Conservation (phyloP, 1,140 invertebrate species). For the Listronotus oregonensis region DNA sequence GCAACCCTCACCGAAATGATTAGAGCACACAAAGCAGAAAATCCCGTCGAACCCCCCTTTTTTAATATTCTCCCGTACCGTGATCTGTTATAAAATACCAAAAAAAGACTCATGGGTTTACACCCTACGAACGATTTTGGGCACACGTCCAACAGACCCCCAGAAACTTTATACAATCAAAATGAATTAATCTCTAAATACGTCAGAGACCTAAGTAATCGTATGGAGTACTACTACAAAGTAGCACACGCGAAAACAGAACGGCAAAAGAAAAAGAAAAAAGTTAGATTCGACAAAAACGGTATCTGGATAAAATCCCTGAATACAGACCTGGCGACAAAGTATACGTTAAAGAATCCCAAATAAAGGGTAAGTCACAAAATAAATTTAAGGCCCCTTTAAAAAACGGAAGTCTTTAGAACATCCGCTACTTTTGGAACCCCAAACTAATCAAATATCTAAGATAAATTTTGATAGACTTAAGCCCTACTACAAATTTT, state of each 20-base stretch:
- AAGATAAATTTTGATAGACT: slow-evolving; percentile 5
- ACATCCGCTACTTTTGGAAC: neutral
- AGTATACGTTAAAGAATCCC: slow-evolving; percentile 6
- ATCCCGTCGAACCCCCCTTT: slow-evolving; percentile 1
- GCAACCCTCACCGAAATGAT: slow-evolving; percentile 1
- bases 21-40: neutral
- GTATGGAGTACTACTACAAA: no score
- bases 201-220: no score
- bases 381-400: neutral
- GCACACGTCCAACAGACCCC: no score
- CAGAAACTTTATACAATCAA: no score
- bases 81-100: no score
- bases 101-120: no score
- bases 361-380: neutral
- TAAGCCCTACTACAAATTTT: slow-evolving; percentile 2
- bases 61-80: neutral
- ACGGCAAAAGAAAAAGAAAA: no score
- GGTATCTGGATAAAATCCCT: neutral
- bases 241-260: no score
- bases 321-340: slow-evolving; percentile 3
- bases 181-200: no score
- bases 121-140: no score
- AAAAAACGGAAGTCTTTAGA: neutral
- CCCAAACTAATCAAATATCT: neutral
- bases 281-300: no score